A percentile compares a stretch with the other conserved stretches of the same genome.
Conservation (phyloP, 2,797 vertebrate genomes). For the Microctenopoma steveboyesi region DNA sequence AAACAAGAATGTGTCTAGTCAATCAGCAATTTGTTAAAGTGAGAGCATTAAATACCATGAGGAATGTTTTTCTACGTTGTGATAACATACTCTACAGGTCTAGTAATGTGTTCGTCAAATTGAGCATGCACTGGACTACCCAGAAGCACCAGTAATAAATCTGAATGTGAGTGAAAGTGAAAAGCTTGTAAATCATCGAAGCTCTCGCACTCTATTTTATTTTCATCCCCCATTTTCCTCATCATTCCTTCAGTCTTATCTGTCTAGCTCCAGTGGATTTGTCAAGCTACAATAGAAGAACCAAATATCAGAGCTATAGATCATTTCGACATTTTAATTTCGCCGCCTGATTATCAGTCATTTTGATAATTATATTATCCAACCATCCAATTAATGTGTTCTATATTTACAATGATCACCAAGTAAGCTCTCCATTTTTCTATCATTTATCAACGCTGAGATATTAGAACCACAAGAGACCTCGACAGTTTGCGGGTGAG, state of each 20-base stretch:
- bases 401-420: slow-evolving; percentile 86
- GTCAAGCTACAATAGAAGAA: slow-evolving; percentile 55
- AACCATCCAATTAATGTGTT: slow-evolving; percentile 85
- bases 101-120: not conserved
- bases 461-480: slow-evolving; percentile 55
- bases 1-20: not conserved
- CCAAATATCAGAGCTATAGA: slow-evolving; percentile 77
- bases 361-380: slow-evolving; percentile 85
- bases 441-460: slow-evolving; percentile 68
- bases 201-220: slow-evolving; percentile 34
- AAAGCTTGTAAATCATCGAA: slow-evolving; percentile 51
- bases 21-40: not conserved
- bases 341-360: slow-evolving; percentile 84
- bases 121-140: not conserved
- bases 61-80: not conserved
- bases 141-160: slow-evolving; percentile 13
- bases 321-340: slow-evolving; percentile 86
- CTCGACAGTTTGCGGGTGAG: slow-evolving; percentile 50
- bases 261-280: slow-evolving; percentile 55
- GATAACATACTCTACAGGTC: not conserved
- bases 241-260: slow-evolving; percentile 42
- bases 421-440: slow-evolving; percentile 66
- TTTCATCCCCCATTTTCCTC: slow-evolving; percentile 37
- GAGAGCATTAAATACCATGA: not conserved
- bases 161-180: slow-evolving; percentile 33